These are phyloP conservation scores for Bubo blakistoni DNA, from an alignment of 2,113 vertebrate species.

Conservation along the genomic window DNA sequence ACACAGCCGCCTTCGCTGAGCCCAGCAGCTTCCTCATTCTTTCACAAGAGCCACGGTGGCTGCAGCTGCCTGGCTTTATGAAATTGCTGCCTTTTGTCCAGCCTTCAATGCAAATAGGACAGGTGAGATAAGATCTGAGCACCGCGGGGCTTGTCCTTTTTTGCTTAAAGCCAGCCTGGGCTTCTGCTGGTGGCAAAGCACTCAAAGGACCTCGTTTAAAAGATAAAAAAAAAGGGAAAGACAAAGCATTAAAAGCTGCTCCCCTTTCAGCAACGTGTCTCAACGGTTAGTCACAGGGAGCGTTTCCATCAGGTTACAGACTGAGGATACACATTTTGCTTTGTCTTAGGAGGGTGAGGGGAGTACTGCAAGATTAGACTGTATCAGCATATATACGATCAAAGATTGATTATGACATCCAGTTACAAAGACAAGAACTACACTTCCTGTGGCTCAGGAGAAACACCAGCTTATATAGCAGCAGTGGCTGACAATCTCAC, in stretches of 20 bases:
- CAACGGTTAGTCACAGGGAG: not conserved
- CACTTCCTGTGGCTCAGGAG: not conserved
- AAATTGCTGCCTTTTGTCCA: conserved; percentile 42
- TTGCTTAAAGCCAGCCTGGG: not conserved
- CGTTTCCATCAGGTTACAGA: not conserved
- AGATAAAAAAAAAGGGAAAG: not conserved
- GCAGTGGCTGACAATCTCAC: not conserved
- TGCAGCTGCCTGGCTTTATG: not conserved
- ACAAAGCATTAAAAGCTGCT: not conserved
- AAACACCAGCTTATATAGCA: not conserved
- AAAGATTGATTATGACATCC: not conserved
- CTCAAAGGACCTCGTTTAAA: not conserved
- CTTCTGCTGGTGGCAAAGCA: not conserved
- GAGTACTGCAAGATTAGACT: not conserved
- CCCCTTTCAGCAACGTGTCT: not conserved
- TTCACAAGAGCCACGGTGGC: not conserved
- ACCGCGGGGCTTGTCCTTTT: not conserved
- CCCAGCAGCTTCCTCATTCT: conserved; percentile 24
- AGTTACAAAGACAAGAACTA: not conserved
- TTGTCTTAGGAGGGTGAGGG: not conserved
- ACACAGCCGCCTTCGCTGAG: not conserved
- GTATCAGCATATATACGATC: not conserved
- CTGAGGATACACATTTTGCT: not conserved
- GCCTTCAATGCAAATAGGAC: conserved; percentile 42
- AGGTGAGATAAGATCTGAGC: not conserved